Conservation (phyloP, 1,140 invertebrate genomes). For the Bombus balteatus region DNA sequence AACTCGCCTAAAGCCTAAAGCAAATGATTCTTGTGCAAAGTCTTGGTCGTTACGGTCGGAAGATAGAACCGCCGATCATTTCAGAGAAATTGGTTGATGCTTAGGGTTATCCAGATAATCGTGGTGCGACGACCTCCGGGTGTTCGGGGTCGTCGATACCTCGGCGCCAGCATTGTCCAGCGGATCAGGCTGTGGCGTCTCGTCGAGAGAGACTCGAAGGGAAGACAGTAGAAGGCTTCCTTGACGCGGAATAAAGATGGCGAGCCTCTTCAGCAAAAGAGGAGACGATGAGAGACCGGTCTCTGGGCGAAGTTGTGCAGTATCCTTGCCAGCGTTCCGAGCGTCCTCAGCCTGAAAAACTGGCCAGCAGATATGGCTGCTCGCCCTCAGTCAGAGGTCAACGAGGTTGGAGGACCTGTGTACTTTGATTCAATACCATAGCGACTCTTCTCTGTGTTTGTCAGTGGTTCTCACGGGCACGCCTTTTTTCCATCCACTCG, state of each 20-base stretch:
- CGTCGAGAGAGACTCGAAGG: constrained; percentile 47
- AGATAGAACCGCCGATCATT: not conserved
- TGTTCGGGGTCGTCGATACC: constrained; percentile 51
- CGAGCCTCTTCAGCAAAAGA: constrained; percentile 53
- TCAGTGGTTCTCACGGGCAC: constrained; percentile 55
- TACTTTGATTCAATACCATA: constrained; percentile 58
- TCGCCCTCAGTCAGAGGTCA: constrained; percentile 69
- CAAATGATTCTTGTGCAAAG: not conserved
- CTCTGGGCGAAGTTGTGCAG: constrained; percentile 56
- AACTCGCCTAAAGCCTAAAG: not conserved
- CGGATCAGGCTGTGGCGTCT: constrained; percentile 62
- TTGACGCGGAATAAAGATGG: constrained; percentile 30
- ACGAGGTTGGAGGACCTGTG: constrained; percentile 64
- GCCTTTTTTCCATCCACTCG: not conserved
- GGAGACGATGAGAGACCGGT: constrained; percentile 65
- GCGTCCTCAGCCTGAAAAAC: constrained; percentile 66
- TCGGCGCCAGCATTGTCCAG: constrained; percentile 75
- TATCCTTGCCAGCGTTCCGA: constrained; percentile 59
- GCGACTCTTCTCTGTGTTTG: not conserved
- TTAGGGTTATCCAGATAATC: constrained; percentile 45
- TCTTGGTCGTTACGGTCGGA: too few species aligned
- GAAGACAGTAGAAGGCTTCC: constrained; percentile 30
- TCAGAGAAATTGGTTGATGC: constrained; percentile 15
- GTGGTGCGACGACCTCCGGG: constrained; percentile 35
- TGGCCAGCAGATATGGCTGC: constrained; percentile 52